These are phyloP conservation scores for Dendrolimus pini DNA, from an alignment of 2,888 invertebrate genomes.

Conservation along the genomic window DNA sequence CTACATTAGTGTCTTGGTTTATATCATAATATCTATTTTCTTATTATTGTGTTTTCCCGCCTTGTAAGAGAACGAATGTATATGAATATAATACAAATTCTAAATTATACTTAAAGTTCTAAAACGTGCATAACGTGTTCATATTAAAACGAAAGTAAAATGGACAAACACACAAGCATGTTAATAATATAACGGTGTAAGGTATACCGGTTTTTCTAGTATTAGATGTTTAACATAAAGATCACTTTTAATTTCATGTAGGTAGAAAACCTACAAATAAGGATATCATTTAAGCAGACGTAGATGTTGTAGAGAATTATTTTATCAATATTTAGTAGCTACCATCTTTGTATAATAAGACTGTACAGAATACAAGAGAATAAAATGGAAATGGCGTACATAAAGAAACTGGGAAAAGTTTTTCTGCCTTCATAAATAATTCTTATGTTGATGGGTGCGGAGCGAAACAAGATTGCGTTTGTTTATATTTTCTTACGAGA, in stretches of 20 bases:
- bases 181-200: neutral
- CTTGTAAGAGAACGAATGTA: no score
- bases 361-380: constrained; percentile 15
- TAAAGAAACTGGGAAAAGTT: constrained; percentile 17
- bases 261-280: neutral
- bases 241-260: constrained; percentile 17
- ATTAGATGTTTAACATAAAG: neutral
- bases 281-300: no score
- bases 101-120: no score
- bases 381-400: constrained; percentile 18
- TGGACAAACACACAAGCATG: neutral
- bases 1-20: no score
- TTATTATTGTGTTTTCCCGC: no score
- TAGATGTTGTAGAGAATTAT: neutral
- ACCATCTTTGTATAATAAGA: constrained; percentile 15
- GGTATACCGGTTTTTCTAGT: neutral
- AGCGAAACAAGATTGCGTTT: constrained; percentile 14
- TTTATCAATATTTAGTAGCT: constrained; percentile 4
- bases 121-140: no score
- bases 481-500: constrained; percentile 10
- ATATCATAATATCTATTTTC: no score
- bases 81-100: no score
- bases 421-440: constrained; percentile 17
- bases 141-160: no score
- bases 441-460: constrained; percentile 17